Evolutionary conservation across 2,888 invertebrate species (phyloP), one percentile per base, ranked within the genome.

Genomic region (Tortrix viridana): DNA sequence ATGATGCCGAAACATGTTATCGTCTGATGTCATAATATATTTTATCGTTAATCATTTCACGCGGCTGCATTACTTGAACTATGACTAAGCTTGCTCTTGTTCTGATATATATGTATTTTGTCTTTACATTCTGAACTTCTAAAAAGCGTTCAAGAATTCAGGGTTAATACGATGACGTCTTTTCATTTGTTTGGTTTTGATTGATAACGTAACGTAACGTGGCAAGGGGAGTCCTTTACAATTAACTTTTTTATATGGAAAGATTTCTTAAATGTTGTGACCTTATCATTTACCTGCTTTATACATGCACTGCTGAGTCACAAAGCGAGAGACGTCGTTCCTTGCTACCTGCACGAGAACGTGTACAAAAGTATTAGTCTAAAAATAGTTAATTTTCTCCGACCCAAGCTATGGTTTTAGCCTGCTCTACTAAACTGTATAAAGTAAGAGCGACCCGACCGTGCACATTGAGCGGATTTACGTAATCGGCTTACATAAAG

Each of bases 401-500:
- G 37, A 20, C 23, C 7, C 54, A 44, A 61, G 49, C 60, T 22
- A 37, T 50, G 19, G 46, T 54, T 55, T 32, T 32, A 56, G 52
- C 56, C 50, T 57, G 62, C 41, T 44, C 54, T 55, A 48, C 53
- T 58, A 43, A 63, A 63, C 52, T 50, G 44, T 52, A 22, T 53
- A 47, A 12, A 53, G 41, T 54, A 41, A 44, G 41, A 67, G 53
- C 50, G 49, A 55, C 63, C 62, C 66, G 71, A 66, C 71, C 66
- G 67, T 70, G 72, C 66, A 71, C 69, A 59, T 62, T 66, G 64
- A 65, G 69, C 65, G 66, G 69, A 73, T 73, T 89, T 89, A 87
- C 81, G 84, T 88, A 89, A 90, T 76, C 72, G 62, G 65, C 79
- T 90, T 91, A 86, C 81, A 84, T 89, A 88, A 89, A 79, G 69